These are phyloP conservation scores for Pluvianellus socialis DNA, from an alignment of 2,113 vertebrate species.

Conservation along the genomic window DNA sequence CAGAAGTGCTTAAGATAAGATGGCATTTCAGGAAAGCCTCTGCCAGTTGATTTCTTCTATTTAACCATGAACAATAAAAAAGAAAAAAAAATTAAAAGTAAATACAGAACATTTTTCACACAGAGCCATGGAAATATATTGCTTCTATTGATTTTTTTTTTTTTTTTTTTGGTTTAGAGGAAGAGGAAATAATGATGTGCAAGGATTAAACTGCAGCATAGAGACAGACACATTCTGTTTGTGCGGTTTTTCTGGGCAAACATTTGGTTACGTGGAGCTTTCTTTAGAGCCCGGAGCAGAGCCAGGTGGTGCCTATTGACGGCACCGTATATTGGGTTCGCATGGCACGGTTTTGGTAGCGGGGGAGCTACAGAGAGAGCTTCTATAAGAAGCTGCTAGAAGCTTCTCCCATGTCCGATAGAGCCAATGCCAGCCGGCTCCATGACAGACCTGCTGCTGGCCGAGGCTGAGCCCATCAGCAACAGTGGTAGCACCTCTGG, in stretches of 20 bases:
- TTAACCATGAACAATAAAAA: background rate
- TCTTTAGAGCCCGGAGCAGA: constrained; percentile 26
- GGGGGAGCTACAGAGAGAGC: no score
- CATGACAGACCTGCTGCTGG: background rate
- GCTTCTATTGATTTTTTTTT: background rate
- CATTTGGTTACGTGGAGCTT: background rate
- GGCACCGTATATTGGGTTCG: background rate
- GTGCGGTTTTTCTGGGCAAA: background rate
- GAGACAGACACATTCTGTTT: background rate
- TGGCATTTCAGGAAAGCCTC: background rate
- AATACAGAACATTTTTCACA: background rate
- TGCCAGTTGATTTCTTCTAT: background rate
- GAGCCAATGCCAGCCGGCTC: background rate
- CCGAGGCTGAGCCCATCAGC: background rate
- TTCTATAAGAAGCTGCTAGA: background rate
- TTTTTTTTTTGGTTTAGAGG: background rate
- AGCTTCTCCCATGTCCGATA: background rate
- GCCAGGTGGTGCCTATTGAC: constrained; percentile 15
- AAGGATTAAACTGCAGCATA: background rate
- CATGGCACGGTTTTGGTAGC: background rate
- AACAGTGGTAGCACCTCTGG: background rate
- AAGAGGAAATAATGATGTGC: background rate
- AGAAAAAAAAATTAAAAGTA: background rate
- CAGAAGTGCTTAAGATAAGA: background rate
- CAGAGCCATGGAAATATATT: background rate